These are phyloP conservation scores for Strigamia transsilvanica DNA, from an alignment of 2,888 invertebrate species.

Conservation along the genomic window DNA sequence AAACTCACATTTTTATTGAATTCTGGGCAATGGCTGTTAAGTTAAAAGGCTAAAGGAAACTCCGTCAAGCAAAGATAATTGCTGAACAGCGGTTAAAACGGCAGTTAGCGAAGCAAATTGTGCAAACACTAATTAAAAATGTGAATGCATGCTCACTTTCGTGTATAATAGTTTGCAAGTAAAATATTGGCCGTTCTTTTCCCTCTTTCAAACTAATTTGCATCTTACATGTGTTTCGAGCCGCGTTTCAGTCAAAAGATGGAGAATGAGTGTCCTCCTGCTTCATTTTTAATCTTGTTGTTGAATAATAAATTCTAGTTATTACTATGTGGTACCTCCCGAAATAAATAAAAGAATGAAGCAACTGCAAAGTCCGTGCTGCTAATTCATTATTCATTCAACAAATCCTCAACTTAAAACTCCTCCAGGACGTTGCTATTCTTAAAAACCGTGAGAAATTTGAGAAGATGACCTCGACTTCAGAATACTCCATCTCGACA, in stretches of 20 bases:
- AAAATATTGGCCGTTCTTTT: too few species aligned
- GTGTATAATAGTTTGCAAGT: too few species aligned
- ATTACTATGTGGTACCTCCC: neutral
- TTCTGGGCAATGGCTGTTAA: too few species aligned
- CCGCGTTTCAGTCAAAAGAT: neutral
- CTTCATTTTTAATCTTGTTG: neutral
- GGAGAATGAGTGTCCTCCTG: neutral
- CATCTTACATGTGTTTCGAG: neutral
- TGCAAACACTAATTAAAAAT: too few species aligned
- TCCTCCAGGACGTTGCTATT: constrained; percentile 2
- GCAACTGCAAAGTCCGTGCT: neutral
- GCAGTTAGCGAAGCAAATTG: too few species aligned
- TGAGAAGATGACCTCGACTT: constrained; percentile 22
- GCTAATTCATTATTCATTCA: constrained; percentile 35
- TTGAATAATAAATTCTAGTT: constrained; percentile 9
- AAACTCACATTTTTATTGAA: too few species aligned
- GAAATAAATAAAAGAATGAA: neutral
- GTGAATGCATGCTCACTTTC: too few species aligned
- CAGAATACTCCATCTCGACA: neutral
- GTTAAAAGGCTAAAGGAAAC: too few species aligned
- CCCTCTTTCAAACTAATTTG: neutral
- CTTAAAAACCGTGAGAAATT: constrained; percentile 18
- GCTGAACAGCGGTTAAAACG: too few species aligned
- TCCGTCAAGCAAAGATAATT: too few species aligned
- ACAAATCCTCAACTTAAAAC: constrained; percentile 32